Evolutionary conservation across 2,888 invertebrate species (phyloP).

Genomic region (Cacoxenus indagator): DNA sequence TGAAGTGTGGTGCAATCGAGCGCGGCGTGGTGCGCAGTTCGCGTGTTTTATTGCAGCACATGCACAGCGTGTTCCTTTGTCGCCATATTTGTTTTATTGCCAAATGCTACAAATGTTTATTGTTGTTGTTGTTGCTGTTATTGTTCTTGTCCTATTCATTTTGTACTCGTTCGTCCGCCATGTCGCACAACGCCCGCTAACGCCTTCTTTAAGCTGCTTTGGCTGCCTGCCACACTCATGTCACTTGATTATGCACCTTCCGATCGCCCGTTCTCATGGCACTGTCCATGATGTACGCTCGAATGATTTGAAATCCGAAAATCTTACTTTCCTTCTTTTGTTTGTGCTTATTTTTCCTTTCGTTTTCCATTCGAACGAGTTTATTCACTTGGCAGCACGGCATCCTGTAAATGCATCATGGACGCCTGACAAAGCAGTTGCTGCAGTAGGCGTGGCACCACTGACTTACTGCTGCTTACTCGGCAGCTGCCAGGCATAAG

Average conservation of each 20-base stretch:
- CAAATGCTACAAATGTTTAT: constrained; percentile 42
- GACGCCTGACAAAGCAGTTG: background rate
- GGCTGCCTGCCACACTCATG: background rate
- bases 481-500: no score
- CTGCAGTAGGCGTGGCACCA: background rate
- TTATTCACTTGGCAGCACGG: constrained; percentile 17
- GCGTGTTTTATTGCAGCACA: no score
- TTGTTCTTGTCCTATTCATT: background rate
- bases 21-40: no score
- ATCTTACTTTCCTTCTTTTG: constrained; percentile 4
- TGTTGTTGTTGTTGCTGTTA: background rate
- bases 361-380: constrained; percentile 17
- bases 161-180: background rate
- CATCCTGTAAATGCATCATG: background rate
- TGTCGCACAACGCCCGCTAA: background rate
- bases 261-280: background rate
- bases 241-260: constrained; percentile 9
- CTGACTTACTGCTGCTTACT: no score
- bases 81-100: constrained; percentile 48
- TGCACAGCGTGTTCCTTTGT: constrained; percentile 2
- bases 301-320: constrained; percentile 10
- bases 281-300: background rate
- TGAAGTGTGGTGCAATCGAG: no score
- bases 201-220: background rate
- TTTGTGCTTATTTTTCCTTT: constrained; percentile 12